phyloP scores from a whole-genome alignment of 1,140 invertebrate genomes.

The Teleopsis dalmanni region DNA sequence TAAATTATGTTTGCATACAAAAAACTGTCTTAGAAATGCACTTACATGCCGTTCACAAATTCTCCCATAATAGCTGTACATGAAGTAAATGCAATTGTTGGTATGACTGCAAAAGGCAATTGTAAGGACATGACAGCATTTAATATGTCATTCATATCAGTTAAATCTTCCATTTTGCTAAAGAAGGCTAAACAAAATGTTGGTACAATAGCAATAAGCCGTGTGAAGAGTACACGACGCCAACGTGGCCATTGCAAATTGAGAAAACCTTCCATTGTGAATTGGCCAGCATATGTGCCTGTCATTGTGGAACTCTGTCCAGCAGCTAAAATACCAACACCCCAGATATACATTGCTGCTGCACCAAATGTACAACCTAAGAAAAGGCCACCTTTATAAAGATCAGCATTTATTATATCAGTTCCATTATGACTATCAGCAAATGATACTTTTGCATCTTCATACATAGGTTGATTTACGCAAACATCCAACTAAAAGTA shows the following conservation, averaged over 20 bases:
- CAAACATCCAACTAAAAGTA: conserved; percentile 31
- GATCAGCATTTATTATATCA: conserved; percentile 60
- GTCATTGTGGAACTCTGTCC: conserved; percentile 90
- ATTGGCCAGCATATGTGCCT: conserved; percentile 68
- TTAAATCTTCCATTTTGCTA: conserved; percentile 66
- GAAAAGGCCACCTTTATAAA: conserved; percentile 78
- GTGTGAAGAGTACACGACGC: conserved; percentile 80
- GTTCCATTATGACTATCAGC: conserved; percentile 32
- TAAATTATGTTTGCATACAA: not conserved
- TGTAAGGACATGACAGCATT: conserved; percentile 86
- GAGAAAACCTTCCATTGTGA: conserved; percentile 81
- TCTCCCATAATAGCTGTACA: conserved; percentile 74
- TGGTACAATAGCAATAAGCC: conserved; percentile 80
- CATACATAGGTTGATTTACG: conserved; percentile 31
- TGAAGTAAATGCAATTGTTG: conserved; percentile 82
- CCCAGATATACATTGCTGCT: conserved; percentile 82
- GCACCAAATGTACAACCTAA: conserved; percentile 77
- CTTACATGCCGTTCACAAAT: conserved; percentile 61
- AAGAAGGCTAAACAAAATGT: conserved; percentile 71
- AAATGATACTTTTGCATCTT: conserved; percentile 35
- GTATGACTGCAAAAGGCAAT: conserved; percentile 74
- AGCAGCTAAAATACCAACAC: conserved; percentile 79
- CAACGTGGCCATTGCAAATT: conserved; percentile 82
- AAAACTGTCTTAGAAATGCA: conserved; percentile 41
- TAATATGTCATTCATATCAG: conserved; percentile 80